These are phyloP conservation scores for Neoscelio sp. DNA, from an alignment of 2,888 invertebrate genomes.

Conservation along the genomic window DNA sequence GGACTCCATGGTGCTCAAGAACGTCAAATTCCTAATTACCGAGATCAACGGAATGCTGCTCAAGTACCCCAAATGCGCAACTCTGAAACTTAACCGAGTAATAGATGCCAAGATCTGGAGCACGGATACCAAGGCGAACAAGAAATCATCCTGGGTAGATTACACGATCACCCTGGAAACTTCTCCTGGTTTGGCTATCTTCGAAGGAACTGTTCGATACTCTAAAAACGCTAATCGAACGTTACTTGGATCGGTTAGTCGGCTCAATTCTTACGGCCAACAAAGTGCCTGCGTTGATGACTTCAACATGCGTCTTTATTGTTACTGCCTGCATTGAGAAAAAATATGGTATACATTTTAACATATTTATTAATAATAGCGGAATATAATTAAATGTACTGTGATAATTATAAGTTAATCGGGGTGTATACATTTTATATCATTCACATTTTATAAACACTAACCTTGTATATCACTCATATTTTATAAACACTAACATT, in stretches of 20 bases:
- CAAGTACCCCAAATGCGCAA: slow-evolving; percentile 87
- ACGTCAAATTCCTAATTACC: slow-evolving; percentile 86
- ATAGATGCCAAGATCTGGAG: slow-evolving; percentile 86
- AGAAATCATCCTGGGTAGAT: slow-evolving; percentile 84
- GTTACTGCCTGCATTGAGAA: slow-evolving; percentile 85
- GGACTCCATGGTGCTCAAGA: slow-evolving; percentile 85
- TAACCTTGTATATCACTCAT: too few relatives aligned
- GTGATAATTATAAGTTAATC: too few relatives aligned
- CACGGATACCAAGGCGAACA: slow-evolving; percentile 56
- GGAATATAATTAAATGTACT: too few relatives aligned
- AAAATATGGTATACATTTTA: too few relatives aligned
- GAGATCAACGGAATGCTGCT: slow-evolving; percentile 87
- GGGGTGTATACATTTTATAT: too few relatives aligned
- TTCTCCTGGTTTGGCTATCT: slow-evolving; percentile 88
- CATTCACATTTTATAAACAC: too few relatives aligned
- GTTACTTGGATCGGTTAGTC: slow-evolving; percentile 89
- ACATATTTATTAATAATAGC: too few relatives aligned
- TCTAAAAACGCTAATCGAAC: slow-evolving; percentile 80
- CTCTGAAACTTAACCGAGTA: slow-evolving; percentile 86
- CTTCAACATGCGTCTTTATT: slow-evolving; percentile 90
- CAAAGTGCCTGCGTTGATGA: slow-evolving; percentile 92
- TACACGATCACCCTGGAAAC: slow-evolving; percentile 87
- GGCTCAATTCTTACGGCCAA: slow-evolving; percentile 91
- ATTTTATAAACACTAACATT: too few relatives aligned
- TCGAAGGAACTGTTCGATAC: slow-evolving; percentile 90